Conservation (phyloP, 1,140 invertebrate species). For the Drosophila azteca region DNA sequence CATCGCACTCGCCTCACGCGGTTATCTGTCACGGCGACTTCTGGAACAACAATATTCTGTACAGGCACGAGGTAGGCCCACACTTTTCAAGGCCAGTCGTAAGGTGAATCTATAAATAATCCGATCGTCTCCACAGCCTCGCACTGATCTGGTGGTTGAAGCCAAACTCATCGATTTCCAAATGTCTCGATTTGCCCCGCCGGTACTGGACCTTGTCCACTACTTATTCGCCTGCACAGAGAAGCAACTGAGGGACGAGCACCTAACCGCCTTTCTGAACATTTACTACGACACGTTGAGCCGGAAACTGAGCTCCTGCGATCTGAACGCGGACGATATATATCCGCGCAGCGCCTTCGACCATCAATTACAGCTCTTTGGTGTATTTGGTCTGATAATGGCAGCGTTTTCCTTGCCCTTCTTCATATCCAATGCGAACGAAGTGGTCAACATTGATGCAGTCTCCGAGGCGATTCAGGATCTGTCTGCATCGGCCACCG, state of each 20-base stretch:
- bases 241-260: slow-evolving; percentile 78
- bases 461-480: slow-evolving; percentile 59
- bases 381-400: slow-evolving; percentile 59
- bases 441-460: slow-evolving; percentile 63
- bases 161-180: slow-evolving; percentile 85
- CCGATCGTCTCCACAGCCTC: neutral
- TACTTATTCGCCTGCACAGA: slow-evolving; percentile 84
- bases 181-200: slow-evolving; percentile 83
- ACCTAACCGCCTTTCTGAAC: slow-evolving; percentile 83
- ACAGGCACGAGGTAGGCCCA: slow-evolving; percentile 51
- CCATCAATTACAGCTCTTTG: slow-evolving; percentile 49
- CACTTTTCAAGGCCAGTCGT: too few relatives aligned
- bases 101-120: neutral
- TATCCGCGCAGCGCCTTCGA: slow-evolving; percentile 75
- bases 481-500: slow-evolving; percentile 38
- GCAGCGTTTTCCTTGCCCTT: slow-evolving; percentile 60
- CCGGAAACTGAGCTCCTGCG: slow-evolving; percentile 70
- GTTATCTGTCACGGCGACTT: slow-evolving; percentile 72
- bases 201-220: slow-evolving; percentile 84
- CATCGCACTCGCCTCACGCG: slow-evolving; percentile 38
- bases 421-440: slow-evolving; percentile 56
- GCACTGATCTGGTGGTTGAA: slow-evolving; percentile 35
- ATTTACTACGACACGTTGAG: slow-evolving; percentile 83
- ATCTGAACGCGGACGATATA: slow-evolving; percentile 81
- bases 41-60: slow-evolving; percentile 71